phyloP scores from a whole-genome alignment of 2,113 vertebrate genomes.

The Plecturocebus donacophilus region DNA sequence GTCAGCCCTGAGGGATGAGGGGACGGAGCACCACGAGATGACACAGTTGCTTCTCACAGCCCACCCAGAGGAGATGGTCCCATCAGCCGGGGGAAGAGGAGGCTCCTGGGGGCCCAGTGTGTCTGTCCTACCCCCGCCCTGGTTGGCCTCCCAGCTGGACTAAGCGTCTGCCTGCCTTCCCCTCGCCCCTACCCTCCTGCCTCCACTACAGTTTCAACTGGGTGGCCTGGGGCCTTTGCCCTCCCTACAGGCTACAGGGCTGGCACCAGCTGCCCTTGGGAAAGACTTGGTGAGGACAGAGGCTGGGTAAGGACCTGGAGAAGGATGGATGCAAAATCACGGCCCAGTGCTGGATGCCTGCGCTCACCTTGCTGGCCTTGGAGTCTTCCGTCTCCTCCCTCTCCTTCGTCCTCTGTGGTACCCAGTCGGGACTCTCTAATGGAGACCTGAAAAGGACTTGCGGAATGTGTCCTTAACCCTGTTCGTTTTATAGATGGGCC shows the following conservation, averaged over 20 bases:
- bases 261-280: neutral
- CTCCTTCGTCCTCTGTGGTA: accelerated
- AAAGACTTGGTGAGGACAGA: neutral
- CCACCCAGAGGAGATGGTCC: neutral
- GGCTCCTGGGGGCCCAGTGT: neutral
- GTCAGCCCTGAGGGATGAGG: neutral
- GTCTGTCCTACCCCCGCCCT: neutral
- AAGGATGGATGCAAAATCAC: accelerated
- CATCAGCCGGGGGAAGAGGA: neutral
- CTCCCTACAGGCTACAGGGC: neutral
- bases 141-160: neutral
- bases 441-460: neutral
- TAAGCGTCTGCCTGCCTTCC: accelerated
- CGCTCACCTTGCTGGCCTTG: neutral
- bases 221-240: neutral
- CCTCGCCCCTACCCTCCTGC: accelerated
- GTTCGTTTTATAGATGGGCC: too few relatives aligned
- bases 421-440: too few relatives aligned
- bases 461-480: neutral
- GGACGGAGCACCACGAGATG: neutral
- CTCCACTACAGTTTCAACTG: accelerated
- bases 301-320: neutral
- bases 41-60: neutral
- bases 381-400: accelerated
- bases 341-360: accelerated